Base-by-base conservation (phyloP, 2,113 vertebrate species). In the Melierax canorus region DNA sequence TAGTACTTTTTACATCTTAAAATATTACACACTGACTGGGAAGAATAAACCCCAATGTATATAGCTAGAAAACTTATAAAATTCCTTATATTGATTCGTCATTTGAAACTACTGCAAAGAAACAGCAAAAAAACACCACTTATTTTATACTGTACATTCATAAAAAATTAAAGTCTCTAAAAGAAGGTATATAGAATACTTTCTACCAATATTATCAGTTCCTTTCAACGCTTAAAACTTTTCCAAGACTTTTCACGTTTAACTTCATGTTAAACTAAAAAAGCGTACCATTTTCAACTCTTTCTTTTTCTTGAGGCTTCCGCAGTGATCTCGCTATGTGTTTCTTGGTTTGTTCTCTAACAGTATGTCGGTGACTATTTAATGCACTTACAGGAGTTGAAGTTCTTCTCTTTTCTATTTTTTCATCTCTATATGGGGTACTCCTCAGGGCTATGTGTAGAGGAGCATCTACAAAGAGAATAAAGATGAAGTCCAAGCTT, bases 381-480 rank as follows among this genome's bases (percentile, higher is more conserved):
- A 98, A 97, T 26, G 93, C 92, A 78, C 96, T 97, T 95, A 98
- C 97, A 86, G 98, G 98, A 38, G 98, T 87, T 39, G 98, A 98
- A 29, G 98, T 98, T 73, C 99, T 98, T 86, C 98, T 98, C 92
- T 94, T 98, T 92, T 92, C 97, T 80, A 97, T 43, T 95, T 98
- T 98, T 68, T 97, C 97, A 30, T 97, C 98, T 94, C 94, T 97
- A 55, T 88, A 96, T 12, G 98, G 94, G 41, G 98, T 90, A 32
- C 92, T 96, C 69, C 98, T 98, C n/a, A 97, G 97, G 46, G 98
- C 95, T 91, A 98, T 72, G 75, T 97, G 98, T 75, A 97, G 83
- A 92, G 97, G 75, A 78, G 90, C 75, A 95, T 97, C 98, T 98
- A 97, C 43, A 96, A 95, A 95, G 62, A 95, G 73, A 96, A 96